Evolutionary conservation across 23 tunicate genomes (phyloP).

Genomic region (Botrylloides violaceus): DNA sequence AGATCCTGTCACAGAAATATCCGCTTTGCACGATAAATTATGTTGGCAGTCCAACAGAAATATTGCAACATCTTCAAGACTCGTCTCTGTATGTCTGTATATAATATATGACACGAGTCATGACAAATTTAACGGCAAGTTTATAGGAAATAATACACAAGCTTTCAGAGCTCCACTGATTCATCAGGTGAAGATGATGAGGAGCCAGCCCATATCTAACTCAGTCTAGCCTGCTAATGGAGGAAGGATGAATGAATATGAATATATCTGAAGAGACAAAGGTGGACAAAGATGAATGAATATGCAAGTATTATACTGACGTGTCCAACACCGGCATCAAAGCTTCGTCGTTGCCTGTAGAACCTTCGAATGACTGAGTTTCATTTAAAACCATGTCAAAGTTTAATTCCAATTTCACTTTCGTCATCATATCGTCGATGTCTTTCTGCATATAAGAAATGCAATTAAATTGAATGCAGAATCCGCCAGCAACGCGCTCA

Average conservation of each 20-base stretch:
- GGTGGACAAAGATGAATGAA: too few relatives aligned
- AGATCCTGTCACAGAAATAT: constrained; percentile 23
- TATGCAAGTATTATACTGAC: neutral
- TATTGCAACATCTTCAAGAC: neutral
- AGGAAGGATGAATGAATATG: too few relatives aligned
- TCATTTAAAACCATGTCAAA: constrained; percentile 7
- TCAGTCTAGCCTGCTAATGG: too few relatives aligned
- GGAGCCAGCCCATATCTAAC: too few relatives aligned
- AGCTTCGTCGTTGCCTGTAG: neutral
- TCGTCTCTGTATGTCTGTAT: neutral
- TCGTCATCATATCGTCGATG: constrained; percentile 24
- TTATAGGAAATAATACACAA: too few relatives aligned
- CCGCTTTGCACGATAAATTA: constrained; percentile 30
- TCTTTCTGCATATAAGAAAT: neutral
- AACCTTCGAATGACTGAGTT: neutral
- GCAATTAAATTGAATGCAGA: neutral
- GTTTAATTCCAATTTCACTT: neutral
- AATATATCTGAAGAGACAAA: too few relatives aligned
- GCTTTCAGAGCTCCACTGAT: too few relatives aligned
- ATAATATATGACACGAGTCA: too few relatives aligned
- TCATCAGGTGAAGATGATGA: too few relatives aligned
- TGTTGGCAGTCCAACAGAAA: constrained; percentile 19
- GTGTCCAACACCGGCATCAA: neutral
- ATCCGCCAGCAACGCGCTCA: neutral
- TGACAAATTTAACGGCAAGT: too few relatives aligned